Conservation (phyloP, 2,113 vertebrate species). For the Malaclemys terrapin region DNA sequence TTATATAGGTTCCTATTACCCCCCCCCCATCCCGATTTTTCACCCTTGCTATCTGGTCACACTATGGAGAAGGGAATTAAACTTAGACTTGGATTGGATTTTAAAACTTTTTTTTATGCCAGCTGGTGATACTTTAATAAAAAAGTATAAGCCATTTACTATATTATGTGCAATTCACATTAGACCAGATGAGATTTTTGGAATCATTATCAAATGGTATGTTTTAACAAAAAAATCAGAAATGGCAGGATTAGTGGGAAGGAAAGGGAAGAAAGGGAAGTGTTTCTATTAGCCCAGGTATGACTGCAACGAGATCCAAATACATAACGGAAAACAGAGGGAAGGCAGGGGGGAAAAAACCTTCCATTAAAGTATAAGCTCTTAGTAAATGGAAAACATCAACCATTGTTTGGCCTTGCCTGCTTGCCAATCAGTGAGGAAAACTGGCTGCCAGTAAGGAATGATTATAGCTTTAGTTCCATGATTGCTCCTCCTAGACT, state of each 20-base stretch:
- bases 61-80: not conserved
- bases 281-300: not conserved
- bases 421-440: slow-evolving; percentile 48
- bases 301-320: slow-evolving; percentile 37
- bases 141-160: not conserved
- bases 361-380: slow-evolving; percentile 34
- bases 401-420: slow-evolving; percentile 42
- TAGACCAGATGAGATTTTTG: slow-evolving; percentile 42
- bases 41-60: too few relatives aligned
- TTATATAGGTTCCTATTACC: too few relatives aligned
- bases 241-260: slow-evolving; percentile 27
- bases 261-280: slow-evolving; percentile 60
- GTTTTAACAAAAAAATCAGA: slow-evolving; percentile 30
- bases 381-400: slow-evolving; percentile 58
- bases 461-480: slow-evolving; percentile 74
- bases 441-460: slow-evolving; percentile 53
- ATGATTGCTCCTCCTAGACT: slow-evolving; percentile 49
- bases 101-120: not conserved
- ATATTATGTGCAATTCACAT: slow-evolving; percentile 3
- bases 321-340: slow-evolving; percentile 38
- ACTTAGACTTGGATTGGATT: not conserved
- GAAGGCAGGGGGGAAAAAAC: slow-evolving; percentile 33
- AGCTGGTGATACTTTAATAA: not conserved
- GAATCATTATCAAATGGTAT: not conserved
- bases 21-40: too few relatives aligned